Percentiles rank a stretch among this genome's conserved stretches.
Conservation (phyloP, 2,113 vertebrate species). For the Triplophysa siluroides region DNA sequence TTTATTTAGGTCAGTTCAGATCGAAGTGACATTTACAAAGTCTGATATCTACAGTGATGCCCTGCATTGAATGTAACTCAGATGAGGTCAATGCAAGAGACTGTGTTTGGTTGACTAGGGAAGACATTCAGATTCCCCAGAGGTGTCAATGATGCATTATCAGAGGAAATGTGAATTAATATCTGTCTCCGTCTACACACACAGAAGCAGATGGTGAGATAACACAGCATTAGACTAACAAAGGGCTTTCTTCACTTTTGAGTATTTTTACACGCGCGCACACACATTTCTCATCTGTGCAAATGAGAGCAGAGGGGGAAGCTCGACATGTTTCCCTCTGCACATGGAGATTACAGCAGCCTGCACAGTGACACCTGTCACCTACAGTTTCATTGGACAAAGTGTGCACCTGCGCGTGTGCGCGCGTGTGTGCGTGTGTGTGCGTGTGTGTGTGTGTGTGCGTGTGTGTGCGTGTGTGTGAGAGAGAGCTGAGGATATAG, state of each 20-base stretch:
- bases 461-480: background rate
- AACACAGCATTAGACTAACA: background rate
- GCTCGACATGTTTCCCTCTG: background rate
- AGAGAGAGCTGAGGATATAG: too few relatives aligned
- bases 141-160: slow-evolving; percentile 21
- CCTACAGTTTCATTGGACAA: slow-evolving; percentile 1
- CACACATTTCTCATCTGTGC: slow-evolving; percentile 15
- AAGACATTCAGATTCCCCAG: slow-evolving; percentile 2
- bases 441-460: background rate
- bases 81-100: slow-evolving; percentile 4
- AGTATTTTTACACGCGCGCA: slow-evolving; percentile 24
- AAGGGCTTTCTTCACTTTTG: slow-evolving; percentile 12
- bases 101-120: background rate
- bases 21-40: slow-evolving; percentile 23
- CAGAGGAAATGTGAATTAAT: background rate
- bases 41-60: slow-evolving; percentile 7
- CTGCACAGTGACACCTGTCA: slow-evolving; percentile 13
- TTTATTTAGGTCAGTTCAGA: slow-evolving; percentile 14
- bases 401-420: too few relatives aligned
- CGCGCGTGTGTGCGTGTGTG: too few relatives aligned
- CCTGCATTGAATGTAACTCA: background rate
- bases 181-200: slow-evolving; percentile 5
- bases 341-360: background rate
- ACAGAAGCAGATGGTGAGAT: slow-evolving; percentile 17
- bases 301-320: slow-evolving; percentile 21